These are phyloP conservation scores for Crioceris asparagi DNA, from an alignment of 2,888 invertebrate species.

Conservation along the genomic window DNA sequence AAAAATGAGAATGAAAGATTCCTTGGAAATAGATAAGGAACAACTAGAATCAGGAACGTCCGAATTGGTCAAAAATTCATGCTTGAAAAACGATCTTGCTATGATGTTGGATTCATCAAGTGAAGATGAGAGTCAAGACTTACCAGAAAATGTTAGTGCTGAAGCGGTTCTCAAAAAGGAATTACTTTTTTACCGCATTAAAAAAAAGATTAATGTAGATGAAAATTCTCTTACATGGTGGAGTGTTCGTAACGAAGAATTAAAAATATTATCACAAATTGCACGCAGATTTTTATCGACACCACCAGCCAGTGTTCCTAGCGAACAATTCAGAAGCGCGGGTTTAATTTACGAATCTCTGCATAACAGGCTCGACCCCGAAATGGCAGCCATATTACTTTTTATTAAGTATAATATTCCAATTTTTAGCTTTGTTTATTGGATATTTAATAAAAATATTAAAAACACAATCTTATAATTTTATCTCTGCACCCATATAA, in stretches of 20 bases:
- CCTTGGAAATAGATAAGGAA: constrained; percentile 1
- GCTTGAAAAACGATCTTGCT: constrained; percentile 4
- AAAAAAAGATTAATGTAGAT: constrained; percentile 1
- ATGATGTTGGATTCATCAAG: constrained; percentile 5
- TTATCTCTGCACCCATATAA: too few species aligned
- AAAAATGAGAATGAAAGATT: constrained; percentile 3
- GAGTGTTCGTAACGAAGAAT: background rate
- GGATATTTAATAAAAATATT: too few species aligned
- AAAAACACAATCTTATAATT: too few species aligned
- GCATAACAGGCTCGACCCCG: background rate
- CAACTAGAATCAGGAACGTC: constrained; percentile 1
- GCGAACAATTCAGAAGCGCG: background rate
- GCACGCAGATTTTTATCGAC: background rate
- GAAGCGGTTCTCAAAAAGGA: constrained; percentile 2
- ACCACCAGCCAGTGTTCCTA: background rate
- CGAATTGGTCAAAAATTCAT: constrained; percentile 1
- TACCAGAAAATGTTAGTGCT: constrained; percentile 2
- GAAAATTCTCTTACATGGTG: constrained; percentile 4
- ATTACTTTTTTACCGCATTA: constrained; percentile 3
- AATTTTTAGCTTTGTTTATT: too few species aligned
- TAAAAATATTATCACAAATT: background rate
- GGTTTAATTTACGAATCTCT: background rate
- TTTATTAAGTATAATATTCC: too few species aligned
- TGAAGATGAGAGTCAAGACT: constrained; percentile 5
- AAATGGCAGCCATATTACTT: background rate